These are phyloP conservation scores for Gallirallus australis DNA, from an alignment of 2,797 vertebrate species.

Conservation along the genomic window DNA sequence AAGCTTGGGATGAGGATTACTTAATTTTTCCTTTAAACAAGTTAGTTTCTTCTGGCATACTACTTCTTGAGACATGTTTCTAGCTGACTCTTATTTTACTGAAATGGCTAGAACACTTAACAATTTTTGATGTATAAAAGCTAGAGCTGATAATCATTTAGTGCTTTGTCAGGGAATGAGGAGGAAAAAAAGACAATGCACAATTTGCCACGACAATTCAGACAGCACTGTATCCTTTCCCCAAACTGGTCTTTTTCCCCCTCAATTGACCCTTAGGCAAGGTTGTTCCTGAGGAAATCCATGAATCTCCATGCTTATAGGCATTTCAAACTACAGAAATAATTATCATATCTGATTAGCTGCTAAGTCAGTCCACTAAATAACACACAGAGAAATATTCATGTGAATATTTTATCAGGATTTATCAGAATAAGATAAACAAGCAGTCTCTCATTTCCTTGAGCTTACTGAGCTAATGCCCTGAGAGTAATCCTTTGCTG, in stretches of 20 bases:
- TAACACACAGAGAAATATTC: not conserved
- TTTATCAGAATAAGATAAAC: conserved; percentile 24
- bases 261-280: not conserved
- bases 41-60: not conserved
- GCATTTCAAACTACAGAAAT: not conserved
- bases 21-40: not conserved
- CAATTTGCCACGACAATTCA: not conserved
- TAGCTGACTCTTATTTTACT: accelerated
- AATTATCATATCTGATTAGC: not conserved
- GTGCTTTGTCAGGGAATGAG: not conserved
- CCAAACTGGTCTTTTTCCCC: not conserved
- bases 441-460: conserved; percentile 1
- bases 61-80: not conserved
- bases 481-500: not conserved
- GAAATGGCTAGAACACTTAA: not conserved
- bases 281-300: not conserved
- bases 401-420: conserved; percentile 3
- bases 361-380: not conserved
- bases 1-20: not conserved
- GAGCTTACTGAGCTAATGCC: conserved; percentile 9
- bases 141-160: not conserved
- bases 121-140: not conserved
- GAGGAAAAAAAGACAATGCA: not conserved
- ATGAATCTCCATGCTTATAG: not conserved
- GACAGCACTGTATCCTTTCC: not conserved